phyloP scores from a whole-genome alignment of 2,888 invertebrate species.

The Brachynemurus nebulosus region DNA sequence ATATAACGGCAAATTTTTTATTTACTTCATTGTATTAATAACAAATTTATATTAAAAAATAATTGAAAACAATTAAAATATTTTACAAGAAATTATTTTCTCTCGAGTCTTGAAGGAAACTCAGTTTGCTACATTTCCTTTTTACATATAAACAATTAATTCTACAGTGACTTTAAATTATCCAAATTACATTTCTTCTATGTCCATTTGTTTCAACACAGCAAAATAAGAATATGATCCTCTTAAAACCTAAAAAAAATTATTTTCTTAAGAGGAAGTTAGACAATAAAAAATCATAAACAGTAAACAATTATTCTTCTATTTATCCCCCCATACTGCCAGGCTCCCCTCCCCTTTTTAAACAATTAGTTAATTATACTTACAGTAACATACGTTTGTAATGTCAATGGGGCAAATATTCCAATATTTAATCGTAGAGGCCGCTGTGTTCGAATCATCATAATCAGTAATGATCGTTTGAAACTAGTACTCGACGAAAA shows the following conservation, averaged over 20 bases:
- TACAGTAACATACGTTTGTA: conserved; percentile 4
- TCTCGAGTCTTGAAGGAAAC: too few relatives aligned
- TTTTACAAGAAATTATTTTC: too few relatives aligned
- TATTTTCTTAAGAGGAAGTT: too few relatives aligned
- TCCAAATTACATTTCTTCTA: too few relatives aligned
- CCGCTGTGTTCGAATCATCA: background rate
- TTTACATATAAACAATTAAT: too few relatives aligned
- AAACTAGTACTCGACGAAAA: background rate
- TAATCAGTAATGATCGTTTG: background rate
- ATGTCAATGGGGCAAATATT: conserved; percentile 2
- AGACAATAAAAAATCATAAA: background rate
- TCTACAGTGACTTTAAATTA: too few relatives aligned
- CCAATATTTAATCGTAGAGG: background rate
- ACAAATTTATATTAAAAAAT: too few relatives aligned
- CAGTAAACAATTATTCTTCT: background rate
- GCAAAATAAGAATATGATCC: conserved; percentile 6
- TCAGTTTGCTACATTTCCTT: too few relatives aligned
- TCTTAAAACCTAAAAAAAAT: background rate
- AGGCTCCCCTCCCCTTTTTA: too few relatives aligned
- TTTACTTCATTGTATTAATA: too few relatives aligned
- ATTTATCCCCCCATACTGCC: background rate
- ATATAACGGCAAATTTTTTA: too few relatives aligned
- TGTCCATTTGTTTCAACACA: conserved; percentile 4
- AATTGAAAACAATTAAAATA: too few relatives aligned
- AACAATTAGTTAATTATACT: background rate